Base-by-base conservation (phyloP, 64 coral and sea anemone genomes). In the Dendrophyllia cribrosa region DNA sequence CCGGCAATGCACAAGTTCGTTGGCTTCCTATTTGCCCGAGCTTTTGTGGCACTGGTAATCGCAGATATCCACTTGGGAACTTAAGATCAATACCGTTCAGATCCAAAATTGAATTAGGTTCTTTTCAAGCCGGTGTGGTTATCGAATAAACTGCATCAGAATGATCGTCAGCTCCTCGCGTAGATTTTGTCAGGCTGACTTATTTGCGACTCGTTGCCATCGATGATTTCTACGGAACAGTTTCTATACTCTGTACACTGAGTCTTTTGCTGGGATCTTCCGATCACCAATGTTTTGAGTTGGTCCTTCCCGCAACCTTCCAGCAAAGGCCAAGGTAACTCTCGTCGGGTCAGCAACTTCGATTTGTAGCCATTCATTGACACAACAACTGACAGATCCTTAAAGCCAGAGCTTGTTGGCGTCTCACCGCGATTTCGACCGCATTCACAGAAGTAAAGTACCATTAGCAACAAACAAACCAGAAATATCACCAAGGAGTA, bases 361-460 rank as follows among this genome's bases (percentile, higher is more conserved):
- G 79, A 82, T 21, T 43, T 65, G 26, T 44, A 47, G 64, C 59
- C 14, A 20, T 82, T 16, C 5, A n/a, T n/a, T n/a, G 58, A 8
- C 19, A n/a, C 34, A 60, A 64, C 17, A 4, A n/a, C 20, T 15
- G 17, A 43, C 6, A 48, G 23, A 7, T 6, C 45, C 52, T 19
- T 6, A 43, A 53, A 47, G 25, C 17, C 9, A 20, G 79, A 82
- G 59, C 60, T 19, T 46, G 16, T 65, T 49, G 59, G 16, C 79
- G 64, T 82, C 59, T 47, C 79, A 20, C 22, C 79, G 17, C 59
- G 79, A 65, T 22, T 65, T n/a, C 26, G 14, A 11, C 79, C 25
- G 20, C 59, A 82, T 82, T 82, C 79, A 82, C 79, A 82, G 16
- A 82, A 66, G 34, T 48, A 82, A 43, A 82, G 59, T 7, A 82